Evolutionary conservation across 2,797 vertebrate species (phyloP).

Genomic region (Zonotrichia albicollis): DNA sequence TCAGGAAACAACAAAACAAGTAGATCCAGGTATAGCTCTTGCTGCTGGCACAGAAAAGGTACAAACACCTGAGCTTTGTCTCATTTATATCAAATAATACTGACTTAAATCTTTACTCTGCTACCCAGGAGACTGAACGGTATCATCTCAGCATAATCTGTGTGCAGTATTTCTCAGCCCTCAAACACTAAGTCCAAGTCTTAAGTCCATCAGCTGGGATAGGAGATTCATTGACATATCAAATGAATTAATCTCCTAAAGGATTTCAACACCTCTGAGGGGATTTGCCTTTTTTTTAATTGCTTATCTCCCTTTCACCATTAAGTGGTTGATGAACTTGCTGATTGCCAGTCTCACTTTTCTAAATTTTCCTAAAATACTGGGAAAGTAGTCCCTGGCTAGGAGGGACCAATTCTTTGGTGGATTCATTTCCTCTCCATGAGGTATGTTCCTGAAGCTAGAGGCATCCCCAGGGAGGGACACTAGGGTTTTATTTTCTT

Average conservation of each 20-base stretch:
- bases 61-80: background rate
- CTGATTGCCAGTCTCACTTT: background rate
- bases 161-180: background rate
- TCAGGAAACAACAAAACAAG: background rate
- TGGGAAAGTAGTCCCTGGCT: background rate
- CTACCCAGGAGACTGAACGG: background rate
- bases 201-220: background rate
- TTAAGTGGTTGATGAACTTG: background rate
- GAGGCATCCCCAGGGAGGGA: background rate
- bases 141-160: background rate
- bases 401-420: background rate
- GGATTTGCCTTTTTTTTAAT: background rate
- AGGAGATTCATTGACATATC: background rate
- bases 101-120: background rate
- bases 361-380: background rate
- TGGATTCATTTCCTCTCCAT: background rate
- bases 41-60: background rate
- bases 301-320: background rate
- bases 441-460: background rate
- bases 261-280: background rate
- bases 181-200: background rate
- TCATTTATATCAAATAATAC: background rate
- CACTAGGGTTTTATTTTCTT: background rate
- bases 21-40: background rate
- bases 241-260: background rate